These are phyloP conservation scores for Aphelinus certus DNA, from an alignment of 1,140 invertebrate species.

Conservation along the genomic window DNA sequence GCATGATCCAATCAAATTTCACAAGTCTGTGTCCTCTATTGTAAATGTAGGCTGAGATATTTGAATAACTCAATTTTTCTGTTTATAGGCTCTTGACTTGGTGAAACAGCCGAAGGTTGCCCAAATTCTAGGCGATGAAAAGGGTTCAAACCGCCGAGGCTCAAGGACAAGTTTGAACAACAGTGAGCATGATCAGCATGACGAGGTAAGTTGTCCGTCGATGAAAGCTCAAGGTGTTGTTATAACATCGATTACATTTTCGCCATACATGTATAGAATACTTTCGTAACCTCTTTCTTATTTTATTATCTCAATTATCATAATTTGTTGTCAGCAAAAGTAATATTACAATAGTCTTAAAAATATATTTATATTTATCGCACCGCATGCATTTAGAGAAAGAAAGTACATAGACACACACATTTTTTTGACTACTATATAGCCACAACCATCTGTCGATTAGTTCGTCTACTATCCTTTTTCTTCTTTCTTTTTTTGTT, in stretches of 20 bases:
- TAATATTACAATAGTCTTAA: slow-evolving; percentile 34
- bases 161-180: slow-evolving; percentile 61
- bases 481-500: slow-evolving; percentile 63
- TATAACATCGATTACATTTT: slow-evolving; percentile 23
- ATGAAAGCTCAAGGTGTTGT: slow-evolving; percentile 37
- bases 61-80: slow-evolving; percentile 37
- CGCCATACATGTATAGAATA: background rate
- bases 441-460: background rate
- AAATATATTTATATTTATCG: slow-evolving; percentile 42
- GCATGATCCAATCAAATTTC: slow-evolving; percentile 19
- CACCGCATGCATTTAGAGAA: slow-evolving; percentile 60
- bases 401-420: slow-evolving; percentile 14
- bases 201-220: slow-evolving; percentile 58
- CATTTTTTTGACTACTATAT: background rate
- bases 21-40: slow-evolving; percentile 29
- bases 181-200: slow-evolving; percentile 61
- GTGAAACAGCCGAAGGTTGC: slow-evolving; percentile 89
- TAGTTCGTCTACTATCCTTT: slow-evolving; percentile 62
- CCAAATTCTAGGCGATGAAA: slow-evolving; percentile 72
- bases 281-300: slow-evolving; percentile 14
- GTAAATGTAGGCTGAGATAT: background rate
- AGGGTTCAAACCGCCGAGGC: slow-evolving; percentile 57
- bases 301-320: slow-evolving; percentile 12
- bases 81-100: slow-evolving; percentile 81
- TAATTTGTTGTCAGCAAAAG: slow-evolving; percentile 23